Evolutionary conservation across 2,113 vertebrate species (phyloP).

Genomic region (Ursus arctos): DNA sequence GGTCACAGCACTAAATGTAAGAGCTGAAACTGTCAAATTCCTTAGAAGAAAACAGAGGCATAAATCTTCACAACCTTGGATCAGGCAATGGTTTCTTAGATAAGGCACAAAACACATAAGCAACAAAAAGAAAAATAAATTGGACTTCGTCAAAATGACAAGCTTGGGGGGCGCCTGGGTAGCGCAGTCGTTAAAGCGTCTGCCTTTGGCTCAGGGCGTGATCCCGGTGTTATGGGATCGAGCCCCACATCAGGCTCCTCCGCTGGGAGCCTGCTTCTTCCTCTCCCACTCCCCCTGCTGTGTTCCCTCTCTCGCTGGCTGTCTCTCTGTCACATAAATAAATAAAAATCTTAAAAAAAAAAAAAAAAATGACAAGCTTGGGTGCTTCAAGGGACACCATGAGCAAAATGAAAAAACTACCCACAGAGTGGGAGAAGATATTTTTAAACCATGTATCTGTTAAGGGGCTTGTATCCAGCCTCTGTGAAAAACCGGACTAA

Average conservation of each 20-base stretch:
- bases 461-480: not conserved
- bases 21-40: not conserved
- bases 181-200: too few relatives aligned
- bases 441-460: conserved; percentile 6
- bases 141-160: not conserved
- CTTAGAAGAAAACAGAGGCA: not conserved
- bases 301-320: too few relatives aligned
- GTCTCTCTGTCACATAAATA: too few relatives aligned
- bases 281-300: too few relatives aligned
- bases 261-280: too few relatives aligned
- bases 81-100: not conserved
- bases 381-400: not conserved
- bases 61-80: not conserved
- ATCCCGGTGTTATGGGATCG: too few relatives aligned
- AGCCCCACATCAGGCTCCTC: too few relatives aligned
- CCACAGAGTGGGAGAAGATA: not conserved
- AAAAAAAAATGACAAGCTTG: not conserved
- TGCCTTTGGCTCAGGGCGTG: too few relatives aligned
- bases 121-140: not conserved
- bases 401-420: conserved; percentile 14
- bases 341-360: too few relatives aligned
- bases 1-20: not conserved
- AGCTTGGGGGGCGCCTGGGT: too few relatives aligned
- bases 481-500: not conserved
- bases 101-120: not conserved